Evolutionary conservation across 2,797 vertebrate genomes (phyloP).

Genomic region (Crypturellus tataupa): DNA sequence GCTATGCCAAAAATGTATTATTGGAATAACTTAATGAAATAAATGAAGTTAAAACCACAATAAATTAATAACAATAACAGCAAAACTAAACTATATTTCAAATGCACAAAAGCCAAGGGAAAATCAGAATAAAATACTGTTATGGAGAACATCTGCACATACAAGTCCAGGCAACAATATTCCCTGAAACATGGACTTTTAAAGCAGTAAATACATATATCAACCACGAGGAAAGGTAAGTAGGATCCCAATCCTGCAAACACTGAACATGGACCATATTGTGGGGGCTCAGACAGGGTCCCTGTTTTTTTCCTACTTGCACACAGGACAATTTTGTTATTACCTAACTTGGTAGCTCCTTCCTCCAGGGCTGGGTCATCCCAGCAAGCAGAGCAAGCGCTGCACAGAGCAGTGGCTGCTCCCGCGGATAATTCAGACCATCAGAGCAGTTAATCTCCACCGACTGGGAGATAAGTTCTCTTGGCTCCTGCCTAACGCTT

Average conservation of each 20-base stretch:
- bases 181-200: background rate
- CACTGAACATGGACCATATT: no score
- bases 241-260: background rate
- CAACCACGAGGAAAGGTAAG: no score
- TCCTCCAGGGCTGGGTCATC: background rate
- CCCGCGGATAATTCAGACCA: background rate
- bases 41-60: background rate
- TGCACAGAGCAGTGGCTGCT: background rate
- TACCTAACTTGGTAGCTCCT: background rate
- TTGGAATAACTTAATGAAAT: background rate
- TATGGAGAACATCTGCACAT: background rate
- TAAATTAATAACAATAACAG: background rate
- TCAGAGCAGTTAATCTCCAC: background rate
- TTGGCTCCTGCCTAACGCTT: background rate
- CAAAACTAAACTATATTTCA: background rate
- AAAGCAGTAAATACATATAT: background rate
- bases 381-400: no score
- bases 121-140: background rate
- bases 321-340: background rate
- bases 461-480: background rate
- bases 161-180: background rate
- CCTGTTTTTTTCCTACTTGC: background rate
- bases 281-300: background rate
- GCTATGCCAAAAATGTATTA: background rate
- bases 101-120: background rate